phyloP scores from a whole-genome alignment of 2,888 invertebrate genomes.

The Apodemia zela region DNA sequence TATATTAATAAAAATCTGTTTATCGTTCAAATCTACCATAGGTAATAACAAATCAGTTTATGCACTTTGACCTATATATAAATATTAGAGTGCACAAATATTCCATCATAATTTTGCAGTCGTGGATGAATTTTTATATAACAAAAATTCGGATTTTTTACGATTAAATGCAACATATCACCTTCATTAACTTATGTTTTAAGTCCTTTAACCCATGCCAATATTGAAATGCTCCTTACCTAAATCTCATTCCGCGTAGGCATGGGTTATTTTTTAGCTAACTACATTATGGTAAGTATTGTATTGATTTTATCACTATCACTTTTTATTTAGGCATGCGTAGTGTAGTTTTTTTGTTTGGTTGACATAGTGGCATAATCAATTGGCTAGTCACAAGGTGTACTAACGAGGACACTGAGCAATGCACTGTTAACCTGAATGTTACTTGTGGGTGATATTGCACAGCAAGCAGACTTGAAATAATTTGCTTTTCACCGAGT shows the following conservation, averaged over 20 bases:
- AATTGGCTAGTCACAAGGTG: conserved; percentile 48
- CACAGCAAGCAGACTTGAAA: conserved; percentile 8
- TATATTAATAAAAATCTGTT: too few relatives aligned
- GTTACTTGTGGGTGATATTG: conserved; percentile 25
- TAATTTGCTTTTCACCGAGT: conserved; percentile 6
- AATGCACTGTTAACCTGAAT: conserved; percentile 40
- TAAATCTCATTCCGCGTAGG: neutral
- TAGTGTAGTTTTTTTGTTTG: conserved; percentile 41
- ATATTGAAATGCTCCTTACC: too few relatives aligned
- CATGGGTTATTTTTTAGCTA: neutral
- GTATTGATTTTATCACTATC: conserved; percentile 18
- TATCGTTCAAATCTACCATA: too few relatives aligned
- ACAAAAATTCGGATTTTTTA: too few relatives aligned
- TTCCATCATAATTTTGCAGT: too few relatives aligned
- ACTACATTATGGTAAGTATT: conserved; percentile 16
- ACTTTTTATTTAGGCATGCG: conserved; percentile 24
- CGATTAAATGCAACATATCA: too few relatives aligned
- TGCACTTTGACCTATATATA: too few relatives aligned
- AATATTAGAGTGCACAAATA: too few relatives aligned
- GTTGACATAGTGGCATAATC: conserved; percentile 73
- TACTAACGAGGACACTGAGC: conserved; percentile 49
- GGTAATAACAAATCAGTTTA: too few relatives aligned
- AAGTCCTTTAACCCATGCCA: too few relatives aligned
- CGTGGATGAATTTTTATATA: too few relatives aligned
- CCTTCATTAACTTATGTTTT: too few relatives aligned